Evolutionary conservation across 2,888 invertebrate species (phyloP).

Genomic region (Chymomyza procnemis): DNA sequence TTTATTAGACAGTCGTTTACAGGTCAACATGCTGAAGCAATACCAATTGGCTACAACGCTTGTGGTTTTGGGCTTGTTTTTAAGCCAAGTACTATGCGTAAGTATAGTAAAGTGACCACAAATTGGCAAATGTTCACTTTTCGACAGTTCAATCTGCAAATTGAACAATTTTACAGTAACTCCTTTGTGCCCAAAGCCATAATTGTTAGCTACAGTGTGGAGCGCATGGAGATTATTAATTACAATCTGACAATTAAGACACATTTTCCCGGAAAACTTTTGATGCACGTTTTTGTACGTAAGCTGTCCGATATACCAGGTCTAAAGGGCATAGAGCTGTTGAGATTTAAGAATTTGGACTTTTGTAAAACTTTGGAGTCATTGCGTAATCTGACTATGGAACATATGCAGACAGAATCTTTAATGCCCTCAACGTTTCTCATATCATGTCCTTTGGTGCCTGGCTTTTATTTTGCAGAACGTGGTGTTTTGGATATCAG

Average conservation of each 20-base stretch:
- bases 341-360: constrained; percentile 60
- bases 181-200: constrained; percentile 68
- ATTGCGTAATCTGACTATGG: constrained; percentile 53
- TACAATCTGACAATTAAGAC: constrained; percentile 57
- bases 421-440: constrained; percentile 60
- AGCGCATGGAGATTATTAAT: constrained; percentile 34
- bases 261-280: constrained; percentile 64
- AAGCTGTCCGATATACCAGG: constrained; percentile 41
- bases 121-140: not conserved
- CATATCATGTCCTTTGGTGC: constrained; percentile 60
- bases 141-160: not conserved
- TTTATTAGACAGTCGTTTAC: constrained; percentile 15
- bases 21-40: constrained; percentile 3
- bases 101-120: constrained; percentile 19
- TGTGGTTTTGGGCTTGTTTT: constrained; percentile 7
- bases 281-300: constrained; percentile 62
- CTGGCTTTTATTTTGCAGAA: constrained; percentile 65
- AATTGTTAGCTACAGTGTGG: constrained; percentile 41
- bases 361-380: constrained; percentile 64
- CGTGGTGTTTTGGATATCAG: constrained; percentile 28
- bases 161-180: constrained; percentile 57
- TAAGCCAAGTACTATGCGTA: constrained; percentile 28
- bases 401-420: constrained; percentile 23
- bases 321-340: constrained; percentile 31
- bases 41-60: not conserved